Conservation (phyloP, 2,888 invertebrate genomes). For the Tubulanus polymorphus region DNA sequence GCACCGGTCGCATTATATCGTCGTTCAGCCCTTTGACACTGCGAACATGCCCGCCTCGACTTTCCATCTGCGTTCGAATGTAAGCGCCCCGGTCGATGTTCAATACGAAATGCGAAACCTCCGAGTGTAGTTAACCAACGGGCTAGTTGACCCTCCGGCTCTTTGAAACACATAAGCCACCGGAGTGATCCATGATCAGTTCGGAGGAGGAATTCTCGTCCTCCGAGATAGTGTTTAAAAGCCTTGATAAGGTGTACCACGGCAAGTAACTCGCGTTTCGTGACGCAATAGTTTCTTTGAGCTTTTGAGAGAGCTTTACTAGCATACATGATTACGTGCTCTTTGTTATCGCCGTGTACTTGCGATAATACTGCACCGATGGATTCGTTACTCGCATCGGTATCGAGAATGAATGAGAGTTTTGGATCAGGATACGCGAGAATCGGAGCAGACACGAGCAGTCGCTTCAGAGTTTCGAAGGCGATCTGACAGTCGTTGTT, state of each 20-base stretch:
- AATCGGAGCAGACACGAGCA: conserved; percentile 9
- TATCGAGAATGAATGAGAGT: conserved; percentile 4
- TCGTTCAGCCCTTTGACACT: background rate
- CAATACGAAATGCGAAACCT: conserved; percentile 5
- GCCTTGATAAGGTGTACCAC: conserved; percentile 5
- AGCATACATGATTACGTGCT: conserved; percentile 12
- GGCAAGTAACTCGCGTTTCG: conserved; percentile 11
- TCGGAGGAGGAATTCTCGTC: conserved; percentile 3
- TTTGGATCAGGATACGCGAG: conserved; percentile 5
- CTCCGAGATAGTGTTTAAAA: conserved; percentile 12
- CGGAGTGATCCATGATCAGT: conserved; percentile 12
- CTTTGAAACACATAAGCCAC: conserved; percentile 8
- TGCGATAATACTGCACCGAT: conserved; percentile 12
- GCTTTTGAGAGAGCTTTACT: conserved; percentile 11
- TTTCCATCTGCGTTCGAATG: conserved; percentile 8
- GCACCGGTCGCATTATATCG: no score
- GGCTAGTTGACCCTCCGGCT: conserved; percentile 10
- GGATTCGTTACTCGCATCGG: conserved; percentile 7
- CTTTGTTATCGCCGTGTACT: conserved; percentile 7
- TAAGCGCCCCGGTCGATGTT: background rate
- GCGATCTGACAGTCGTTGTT: conserved; percentile 3
- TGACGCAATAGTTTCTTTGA: conserved; percentile 13
- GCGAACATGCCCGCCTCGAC: background rate
- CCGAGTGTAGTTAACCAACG: conserved; percentile 10
- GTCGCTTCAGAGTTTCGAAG: conserved; percentile 7